These are phyloP conservation scores for Zaprionus lineosus DNA, from an alignment of 2,888 invertebrate species.

Conservation along the genomic window DNA sequence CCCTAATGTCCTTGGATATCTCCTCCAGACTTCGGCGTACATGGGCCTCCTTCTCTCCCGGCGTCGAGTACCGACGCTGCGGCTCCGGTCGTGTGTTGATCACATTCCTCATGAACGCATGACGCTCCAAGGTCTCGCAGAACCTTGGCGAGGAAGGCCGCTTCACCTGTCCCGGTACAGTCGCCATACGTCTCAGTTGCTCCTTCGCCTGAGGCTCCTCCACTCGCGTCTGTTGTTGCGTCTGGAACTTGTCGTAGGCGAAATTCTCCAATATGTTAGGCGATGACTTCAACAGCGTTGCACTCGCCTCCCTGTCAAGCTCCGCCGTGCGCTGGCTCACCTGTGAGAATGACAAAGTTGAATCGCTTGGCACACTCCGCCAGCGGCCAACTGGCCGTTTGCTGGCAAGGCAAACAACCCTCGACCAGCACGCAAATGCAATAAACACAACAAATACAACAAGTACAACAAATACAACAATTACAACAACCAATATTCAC, in stretches of 20 bases:
- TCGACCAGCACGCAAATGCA: slow-evolving; percentile 62
- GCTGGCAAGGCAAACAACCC: slow-evolving; percentile 55
- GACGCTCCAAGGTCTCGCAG: slow-evolving; percentile 81
- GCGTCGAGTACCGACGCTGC: slow-evolving; percentile 77
- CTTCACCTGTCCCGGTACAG: slow-evolving; percentile 29
- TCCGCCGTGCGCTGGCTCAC: slow-evolving; percentile 42
- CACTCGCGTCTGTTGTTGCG: slow-evolving; percentile 20
- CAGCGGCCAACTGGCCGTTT: slow-evolving; percentile 5
- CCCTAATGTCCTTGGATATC: slow-evolving; percentile 82
- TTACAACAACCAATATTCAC: slow-evolving; percentile 20
- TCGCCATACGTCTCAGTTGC: slow-evolving; percentile 69
- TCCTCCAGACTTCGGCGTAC: slow-evolving; percentile 82
- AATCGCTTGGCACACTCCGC: slow-evolving; percentile 4
- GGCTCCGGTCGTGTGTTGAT: slow-evolving; percentile 74
- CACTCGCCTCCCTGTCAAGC: slow-evolving; percentile 65
- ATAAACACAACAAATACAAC: slow-evolving; percentile 50
- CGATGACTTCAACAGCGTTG: slow-evolving; percentile 80
- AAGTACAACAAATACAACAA: slow-evolving; percentile 21
- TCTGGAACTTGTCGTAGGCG: slow-evolving; percentile 79
- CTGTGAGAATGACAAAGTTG: slow-evolving; percentile 47
- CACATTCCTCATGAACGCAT: slow-evolving; percentile 81
- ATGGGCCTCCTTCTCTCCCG: slow-evolving; percentile 79
- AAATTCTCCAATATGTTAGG: slow-evolving; percentile 82
- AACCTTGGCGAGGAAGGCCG: slow-evolving; percentile 74
- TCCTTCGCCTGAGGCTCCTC: too few species aligned